Percentiles rank a stretch among this genome's conserved stretches.
These are phyloP conservation scores for Macaria liturata DNA, from an alignment of 2,888 invertebrate species.

Conservation along the genomic window DNA sequence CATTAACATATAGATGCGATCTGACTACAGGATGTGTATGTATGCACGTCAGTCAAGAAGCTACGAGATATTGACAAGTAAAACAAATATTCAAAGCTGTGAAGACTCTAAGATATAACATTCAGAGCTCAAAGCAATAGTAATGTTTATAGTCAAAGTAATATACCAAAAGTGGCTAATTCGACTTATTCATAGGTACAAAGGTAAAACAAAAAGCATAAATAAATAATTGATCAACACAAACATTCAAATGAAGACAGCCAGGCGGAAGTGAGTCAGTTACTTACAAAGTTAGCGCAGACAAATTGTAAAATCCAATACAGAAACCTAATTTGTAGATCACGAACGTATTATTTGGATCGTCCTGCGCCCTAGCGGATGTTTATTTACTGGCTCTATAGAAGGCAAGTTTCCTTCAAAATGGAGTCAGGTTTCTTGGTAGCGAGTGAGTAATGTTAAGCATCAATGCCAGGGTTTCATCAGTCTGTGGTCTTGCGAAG, in stretches of 20 bases:
- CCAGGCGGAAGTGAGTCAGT: slow-evolving; percentile 30
- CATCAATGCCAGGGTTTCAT: slow-evolving; percentile 3
- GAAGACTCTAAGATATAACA: too few relatives aligned
- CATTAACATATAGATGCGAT: slow-evolving; percentile 20
- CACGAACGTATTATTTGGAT: slow-evolving; percentile 42
- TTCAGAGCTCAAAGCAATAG: too few relatives aligned
- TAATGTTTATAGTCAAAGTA: too few relatives aligned
- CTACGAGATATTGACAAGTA: background rate
- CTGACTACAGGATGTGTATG: slow-evolving; percentile 4
- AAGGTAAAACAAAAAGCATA: too few relatives aligned
- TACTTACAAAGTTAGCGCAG: slow-evolving; percentile 14
- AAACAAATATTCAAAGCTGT: too few relatives aligned
- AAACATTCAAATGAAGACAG: slow-evolving; percentile 28
- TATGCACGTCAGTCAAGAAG: slow-evolving; percentile 15
- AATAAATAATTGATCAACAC: too few relatives aligned
- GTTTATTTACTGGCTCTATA: slow-evolving; percentile 16
- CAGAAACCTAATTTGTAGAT: slow-evolving; percentile 35
- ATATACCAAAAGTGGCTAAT: too few relatives aligned
- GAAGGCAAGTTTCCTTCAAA: slow-evolving; percentile 4
- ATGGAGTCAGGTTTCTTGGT: slow-evolving; percentile 3
- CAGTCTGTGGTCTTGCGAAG: slow-evolving; percentile 19
- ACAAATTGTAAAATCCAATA: slow-evolving; percentile 31
- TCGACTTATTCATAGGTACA: too few relatives aligned
- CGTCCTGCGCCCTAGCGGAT: slow-evolving; percentile 34
- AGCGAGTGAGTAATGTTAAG: slow-evolving; percentile 21